These are phyloP conservation scores for Albula glossodonta DNA, from an alignment of 2,113 vertebrate species.

Conservation along the genomic window DNA sequence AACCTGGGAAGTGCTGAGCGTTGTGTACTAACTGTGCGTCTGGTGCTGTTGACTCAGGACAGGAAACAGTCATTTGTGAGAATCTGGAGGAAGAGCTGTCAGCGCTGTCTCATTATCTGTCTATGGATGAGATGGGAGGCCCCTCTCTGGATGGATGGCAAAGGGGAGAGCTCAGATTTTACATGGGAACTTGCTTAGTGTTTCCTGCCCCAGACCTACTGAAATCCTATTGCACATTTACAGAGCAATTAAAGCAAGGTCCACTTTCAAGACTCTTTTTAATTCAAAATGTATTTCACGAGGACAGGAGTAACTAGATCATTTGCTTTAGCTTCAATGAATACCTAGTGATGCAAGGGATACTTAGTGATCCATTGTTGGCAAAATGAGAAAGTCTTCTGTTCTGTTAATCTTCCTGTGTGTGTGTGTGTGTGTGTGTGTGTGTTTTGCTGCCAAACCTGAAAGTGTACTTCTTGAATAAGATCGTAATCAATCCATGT, in stretches of 20 bases:
- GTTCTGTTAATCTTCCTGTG: background rate
- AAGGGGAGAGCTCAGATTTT: background rate
- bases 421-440: constrained; percentile 16
- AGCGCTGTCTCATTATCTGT: background rate
- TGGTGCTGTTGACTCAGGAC: background rate
- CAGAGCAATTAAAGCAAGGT: background rate
- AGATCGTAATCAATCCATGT: too few species aligned
- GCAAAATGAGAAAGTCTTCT: background rate
- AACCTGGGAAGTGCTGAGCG: background rate
- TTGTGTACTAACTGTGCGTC: background rate
- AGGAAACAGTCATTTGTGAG: background rate
- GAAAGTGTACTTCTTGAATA: too few species aligned
- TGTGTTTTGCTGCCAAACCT: background rate
- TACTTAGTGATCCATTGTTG: background rate
- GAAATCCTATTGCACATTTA: background rate
- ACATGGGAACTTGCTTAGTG: background rate
- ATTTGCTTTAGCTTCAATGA: constrained; percentile 31
- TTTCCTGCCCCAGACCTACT: background rate
- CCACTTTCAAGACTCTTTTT: background rate
- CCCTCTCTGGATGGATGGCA: background rate
- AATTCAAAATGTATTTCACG: background rate
- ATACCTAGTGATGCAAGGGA: background rate
- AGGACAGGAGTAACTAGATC: constrained; percentile 46
- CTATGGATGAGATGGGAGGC: background rate
- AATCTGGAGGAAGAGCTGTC: background rate